Base-by-base conservation (phyloP, 1,140 invertebrate species). In the Psix sp. region DNA sequence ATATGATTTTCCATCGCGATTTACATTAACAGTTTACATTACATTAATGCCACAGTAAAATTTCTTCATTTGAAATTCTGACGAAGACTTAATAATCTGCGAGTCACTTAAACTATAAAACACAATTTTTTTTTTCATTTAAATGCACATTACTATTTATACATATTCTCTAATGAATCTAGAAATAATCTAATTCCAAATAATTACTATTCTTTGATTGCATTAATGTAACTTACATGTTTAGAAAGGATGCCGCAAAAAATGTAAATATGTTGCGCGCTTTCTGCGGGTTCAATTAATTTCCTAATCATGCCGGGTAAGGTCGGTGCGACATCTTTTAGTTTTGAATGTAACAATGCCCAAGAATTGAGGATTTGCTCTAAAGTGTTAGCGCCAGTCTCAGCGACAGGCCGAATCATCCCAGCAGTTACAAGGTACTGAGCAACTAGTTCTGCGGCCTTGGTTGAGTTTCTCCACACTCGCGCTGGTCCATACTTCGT, bases 231-330 rank as follows among this genome's bases (percentile, higher is more conserved):
- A 86, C 82, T 82, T 76, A 91, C 90, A 84, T 91, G 87, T 45
- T 88, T 86, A 11, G 88, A 80, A 16, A 91, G 86, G 26, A 91
- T 89, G 51, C 83, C 82, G 66, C 87, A 88, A 59, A 90, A 88
- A 40, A 86, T 86, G 78, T 90, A 90, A 62, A 90, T 88, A 74
- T 90, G 89, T 71, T 87, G 83, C 54, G 89, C 88, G 70, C 88
- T 89, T 56, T 89, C 88, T 11, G 89, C 88, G 5, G 88, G 85
- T 68, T 89, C 85, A 39, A 89, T 87, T 62, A 90, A 86, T 81
- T 89, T 90, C 20, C 88, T 82, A 57, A 90, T 85, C 81, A 89
- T 87, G 13, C 82, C 85, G 5, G 85, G 81, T 42, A 88, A 77
- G 10, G 83, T 82, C 0, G 83, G 78, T 3, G 81, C 76, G 7